Evolutionary conservation across 2,113 vertebrate species (phyloP).

Genomic region (Scomber colias): DNA sequence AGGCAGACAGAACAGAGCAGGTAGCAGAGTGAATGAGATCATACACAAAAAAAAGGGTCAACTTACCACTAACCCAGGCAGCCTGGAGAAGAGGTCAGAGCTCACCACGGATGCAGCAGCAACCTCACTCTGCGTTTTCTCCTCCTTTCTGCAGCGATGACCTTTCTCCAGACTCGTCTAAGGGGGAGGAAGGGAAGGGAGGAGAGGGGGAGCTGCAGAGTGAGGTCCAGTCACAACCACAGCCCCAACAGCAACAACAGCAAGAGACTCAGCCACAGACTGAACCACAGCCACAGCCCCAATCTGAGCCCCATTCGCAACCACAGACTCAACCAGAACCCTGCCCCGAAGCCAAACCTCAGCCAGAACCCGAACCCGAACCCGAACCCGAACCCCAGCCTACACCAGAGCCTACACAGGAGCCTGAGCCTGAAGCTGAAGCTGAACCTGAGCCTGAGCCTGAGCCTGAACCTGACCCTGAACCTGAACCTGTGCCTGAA

Average conservation of each 20-base stretch:
- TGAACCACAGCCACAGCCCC: conserved; percentile 44
- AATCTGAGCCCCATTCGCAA: conserved; percentile 45
- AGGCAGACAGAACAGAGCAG: conserved; percentile 67
- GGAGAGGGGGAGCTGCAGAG: conserved; percentile 87
- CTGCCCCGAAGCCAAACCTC: neutral
- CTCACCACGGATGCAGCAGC: conserved; percentile 81
- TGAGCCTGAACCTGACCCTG: neutral
- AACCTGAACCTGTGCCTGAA: neutral
- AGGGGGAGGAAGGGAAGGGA: conserved; percentile 86
- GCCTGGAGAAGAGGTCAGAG: conserved; percentile 84
- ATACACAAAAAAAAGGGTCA: conserved; percentile 54
- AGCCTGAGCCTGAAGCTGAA: conserved; percentile 23
- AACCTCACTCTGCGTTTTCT: conserved; percentile 88
- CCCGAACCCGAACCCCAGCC: conserved; percentile 24
- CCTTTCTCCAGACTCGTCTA: conserved; percentile 77
- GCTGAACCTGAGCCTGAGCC: conserved; percentile 5
- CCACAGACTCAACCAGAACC: conserved; percentile 8
- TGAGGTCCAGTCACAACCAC: conserved; percentile 82
- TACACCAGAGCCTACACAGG: neutral
- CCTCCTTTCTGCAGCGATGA: conserved; percentile 89
- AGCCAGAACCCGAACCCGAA: conserved; percentile 24
- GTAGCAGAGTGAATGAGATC: conserved; percentile 63
- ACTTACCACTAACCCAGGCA: conserved; percentile 74
- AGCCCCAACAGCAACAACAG: conserved; percentile 52
- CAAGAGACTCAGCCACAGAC: conserved; percentile 58